Percentiles rank a stretch among this genome's conserved stretches.
phyloP scores from a whole-genome alignment of 2,797 vertebrate species.

The Chloroceryle inda region DNA sequence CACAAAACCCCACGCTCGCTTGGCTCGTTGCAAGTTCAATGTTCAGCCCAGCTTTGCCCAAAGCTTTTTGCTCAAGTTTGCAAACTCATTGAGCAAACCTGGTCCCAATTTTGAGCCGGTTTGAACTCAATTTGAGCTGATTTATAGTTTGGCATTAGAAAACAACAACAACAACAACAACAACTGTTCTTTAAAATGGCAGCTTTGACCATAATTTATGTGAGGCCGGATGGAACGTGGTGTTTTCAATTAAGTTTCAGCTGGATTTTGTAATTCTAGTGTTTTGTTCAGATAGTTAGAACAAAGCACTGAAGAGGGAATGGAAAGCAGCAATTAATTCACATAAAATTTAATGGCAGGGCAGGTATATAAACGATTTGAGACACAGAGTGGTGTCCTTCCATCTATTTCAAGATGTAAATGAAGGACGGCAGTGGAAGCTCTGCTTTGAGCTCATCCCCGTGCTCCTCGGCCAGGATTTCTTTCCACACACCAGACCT shows the following conservation, averaged over 20 bases:
- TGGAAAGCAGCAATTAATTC: conserved; percentile 7
- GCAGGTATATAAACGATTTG: background rate
- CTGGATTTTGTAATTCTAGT: conserved; percentile 39
- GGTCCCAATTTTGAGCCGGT: conserved; percentile 8
- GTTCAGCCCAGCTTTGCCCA: background rate
- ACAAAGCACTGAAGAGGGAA: background rate
- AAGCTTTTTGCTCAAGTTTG: background rate
- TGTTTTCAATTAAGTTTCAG: conserved; percentile 52
- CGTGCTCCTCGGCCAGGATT: background rate
- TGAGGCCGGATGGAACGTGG: background rate
- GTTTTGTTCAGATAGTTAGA: background rate
- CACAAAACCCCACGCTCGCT: rapidly evolving
- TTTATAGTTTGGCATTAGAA: conserved; percentile 23
- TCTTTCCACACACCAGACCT: rapidly evolving
- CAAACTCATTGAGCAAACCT: background rate
- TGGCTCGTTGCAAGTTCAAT: background rate
- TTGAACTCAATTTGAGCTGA: conserved; percentile 10
- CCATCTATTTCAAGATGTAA: background rate
- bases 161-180: conserved; percentile 21
- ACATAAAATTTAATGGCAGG: background rate
- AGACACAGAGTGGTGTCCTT: background rate
- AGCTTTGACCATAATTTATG: conserved; percentile 7
- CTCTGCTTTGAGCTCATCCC: background rate
- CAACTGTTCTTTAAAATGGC: conserved; percentile 27
- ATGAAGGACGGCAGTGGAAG: background rate